These are phyloP conservation scores for Empidonax traillii DNA, from an alignment of 2,113 vertebrate species.

Conservation along the genomic window DNA sequence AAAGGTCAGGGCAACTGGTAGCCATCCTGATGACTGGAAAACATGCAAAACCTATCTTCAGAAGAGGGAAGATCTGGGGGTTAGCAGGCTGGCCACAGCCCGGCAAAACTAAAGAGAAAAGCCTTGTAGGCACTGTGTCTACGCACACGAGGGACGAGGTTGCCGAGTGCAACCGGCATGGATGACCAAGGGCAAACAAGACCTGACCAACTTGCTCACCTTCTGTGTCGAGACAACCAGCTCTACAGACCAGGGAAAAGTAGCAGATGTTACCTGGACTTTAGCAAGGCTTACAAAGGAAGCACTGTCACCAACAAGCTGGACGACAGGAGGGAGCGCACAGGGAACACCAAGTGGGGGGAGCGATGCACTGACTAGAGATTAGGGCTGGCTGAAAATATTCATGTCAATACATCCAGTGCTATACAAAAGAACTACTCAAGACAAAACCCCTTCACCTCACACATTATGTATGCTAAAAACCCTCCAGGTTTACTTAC, in stretches of 20 bases:
- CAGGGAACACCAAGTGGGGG: accelerated
- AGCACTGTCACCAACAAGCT: background rate
- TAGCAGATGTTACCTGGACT: background rate
- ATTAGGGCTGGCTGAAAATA: background rate
- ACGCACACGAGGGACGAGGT: background rate
- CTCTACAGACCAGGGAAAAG: background rate
- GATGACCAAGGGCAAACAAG: background rate
- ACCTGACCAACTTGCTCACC: background rate
- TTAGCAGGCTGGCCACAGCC: background rate
- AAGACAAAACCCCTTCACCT: background rate
- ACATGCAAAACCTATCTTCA: background rate
- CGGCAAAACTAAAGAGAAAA: background rate
- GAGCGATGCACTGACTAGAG: background rate
- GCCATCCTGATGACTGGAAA: background rate
- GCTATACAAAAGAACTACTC: background rate
- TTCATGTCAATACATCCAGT: background rate
- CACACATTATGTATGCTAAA: background rate
- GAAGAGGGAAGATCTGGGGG: background rate
- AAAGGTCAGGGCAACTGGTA: background rate
- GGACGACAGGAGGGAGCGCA: accelerated
- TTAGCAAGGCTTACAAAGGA: background rate
- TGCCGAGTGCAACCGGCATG: background rate
- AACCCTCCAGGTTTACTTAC: background rate
- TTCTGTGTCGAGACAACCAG: background rate
- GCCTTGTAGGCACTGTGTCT: background rate